phyloP scores from a whole-genome alignment of 2,113 vertebrate species.

The Lamprologus sp. region DNA sequence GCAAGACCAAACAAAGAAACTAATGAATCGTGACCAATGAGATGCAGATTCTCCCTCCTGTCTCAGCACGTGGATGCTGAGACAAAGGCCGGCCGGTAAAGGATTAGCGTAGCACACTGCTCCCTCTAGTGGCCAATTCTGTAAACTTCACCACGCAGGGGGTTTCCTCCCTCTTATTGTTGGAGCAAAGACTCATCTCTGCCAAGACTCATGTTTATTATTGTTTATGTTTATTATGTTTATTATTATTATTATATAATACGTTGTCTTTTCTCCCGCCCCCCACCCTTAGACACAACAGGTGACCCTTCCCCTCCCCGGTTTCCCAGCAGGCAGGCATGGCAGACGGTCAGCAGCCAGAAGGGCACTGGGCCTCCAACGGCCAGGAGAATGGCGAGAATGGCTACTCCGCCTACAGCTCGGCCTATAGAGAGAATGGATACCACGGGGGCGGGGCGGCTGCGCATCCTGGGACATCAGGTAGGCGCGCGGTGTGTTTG shows the following conservation, averaged over 20 bases:
- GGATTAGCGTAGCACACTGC: background rate
- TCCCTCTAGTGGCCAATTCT: constrained; percentile 34
- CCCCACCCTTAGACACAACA: background rate
- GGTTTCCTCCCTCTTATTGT: background rate
- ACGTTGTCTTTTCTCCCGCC: background rate
- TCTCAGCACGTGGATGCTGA: constrained; percentile 8
- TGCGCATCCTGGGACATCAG: constrained; percentile 37
- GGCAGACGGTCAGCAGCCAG: constrained; percentile 65
- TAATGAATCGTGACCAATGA: background rate
- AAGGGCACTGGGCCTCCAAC: constrained; percentile 58
- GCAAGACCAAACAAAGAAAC: background rate
- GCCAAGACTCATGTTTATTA: background rate
- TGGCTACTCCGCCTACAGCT: constrained; percentile 57
- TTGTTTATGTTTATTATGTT: too few relatives aligned
- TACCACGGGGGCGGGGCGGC: constrained; percentile 39
- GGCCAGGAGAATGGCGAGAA: constrained; percentile 62
- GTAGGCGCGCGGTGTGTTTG: background rate
- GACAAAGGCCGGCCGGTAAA: constrained; percentile 29
- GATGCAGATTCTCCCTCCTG: background rate
- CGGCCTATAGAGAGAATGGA: constrained; percentile 56
- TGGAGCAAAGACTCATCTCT: background rate
- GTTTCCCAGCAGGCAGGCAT: constrained; percentile 52
- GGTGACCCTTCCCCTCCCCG: constrained; percentile 20
- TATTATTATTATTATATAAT: background rate
- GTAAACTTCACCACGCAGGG: background rate